Conservation (phyloP, 35 echinoderm and acorn worm genomes). For the Nesometra sesokonis region DNA sequence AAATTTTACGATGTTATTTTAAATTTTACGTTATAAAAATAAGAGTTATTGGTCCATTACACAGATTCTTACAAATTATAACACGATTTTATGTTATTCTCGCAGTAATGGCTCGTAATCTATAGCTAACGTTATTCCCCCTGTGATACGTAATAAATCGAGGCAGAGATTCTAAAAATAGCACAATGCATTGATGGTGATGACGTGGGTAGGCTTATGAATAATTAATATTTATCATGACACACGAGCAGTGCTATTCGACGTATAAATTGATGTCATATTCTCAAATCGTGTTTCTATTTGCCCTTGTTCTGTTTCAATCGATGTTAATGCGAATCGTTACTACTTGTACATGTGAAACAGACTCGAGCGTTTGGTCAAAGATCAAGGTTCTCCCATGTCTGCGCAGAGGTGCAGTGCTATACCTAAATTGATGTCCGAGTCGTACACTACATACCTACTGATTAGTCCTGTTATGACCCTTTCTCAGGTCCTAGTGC, state of each 20-base stretch:
- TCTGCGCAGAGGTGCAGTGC: too few species aligned
- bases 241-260: not conserved
- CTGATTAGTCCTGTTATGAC: too few species aligned
- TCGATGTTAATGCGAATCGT: not conserved
- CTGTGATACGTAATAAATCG: not conserved
- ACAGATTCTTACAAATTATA: not conserved
- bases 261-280: constrained; percentile 1
- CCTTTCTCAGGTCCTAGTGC: too few species aligned
- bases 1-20: not conserved
- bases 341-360: not conserved
- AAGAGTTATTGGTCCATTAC: not conserved
- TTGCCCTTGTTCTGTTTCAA: not conserved
- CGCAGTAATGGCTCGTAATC: not conserved
- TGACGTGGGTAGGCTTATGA: not conserved
- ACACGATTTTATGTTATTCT: not conserved
- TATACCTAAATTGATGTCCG: not conserved
- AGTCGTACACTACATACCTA: too few species aligned
- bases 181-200: not conserved
- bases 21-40: not conserved
- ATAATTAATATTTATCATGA: not conserved
- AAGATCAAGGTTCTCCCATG: too few species aligned
- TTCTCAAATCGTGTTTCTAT: not conserved
- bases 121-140: not conserved
- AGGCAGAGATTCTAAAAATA: not conserved
- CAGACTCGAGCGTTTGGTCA: too few species aligned